Percentiles rank a stretch among this genome's conserved stretches.
Conservation (phyloP, 2,797 vertebrate genomes). For the Epinephelus coioides region DNA sequence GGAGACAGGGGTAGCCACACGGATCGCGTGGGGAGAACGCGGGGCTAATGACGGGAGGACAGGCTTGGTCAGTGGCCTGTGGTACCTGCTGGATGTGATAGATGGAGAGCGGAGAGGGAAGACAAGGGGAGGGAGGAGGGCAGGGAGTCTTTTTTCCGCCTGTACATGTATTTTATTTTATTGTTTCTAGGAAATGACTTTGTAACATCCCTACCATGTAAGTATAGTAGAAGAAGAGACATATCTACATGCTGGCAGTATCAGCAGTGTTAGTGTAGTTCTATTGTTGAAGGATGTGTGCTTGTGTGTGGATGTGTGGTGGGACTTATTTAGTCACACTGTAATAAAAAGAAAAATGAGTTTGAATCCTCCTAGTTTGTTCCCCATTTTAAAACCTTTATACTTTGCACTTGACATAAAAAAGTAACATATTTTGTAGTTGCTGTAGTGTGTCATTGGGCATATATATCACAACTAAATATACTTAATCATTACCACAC, state of each 20-base stretch:
- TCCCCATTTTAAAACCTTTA: not conserved
- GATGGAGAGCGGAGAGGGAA: constrained; percentile 97
- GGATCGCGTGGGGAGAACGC: constrained; percentile 97
- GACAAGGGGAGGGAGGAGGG: constrained; percentile 45
- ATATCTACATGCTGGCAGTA: not conserved
- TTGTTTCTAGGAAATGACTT: constrained; percentile 63
- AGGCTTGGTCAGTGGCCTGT: constrained; percentile 99
- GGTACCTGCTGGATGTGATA: constrained; percentile 95
- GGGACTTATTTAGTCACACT: not conserved
- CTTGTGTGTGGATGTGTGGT: not conserved
- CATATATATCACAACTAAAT: not conserved
- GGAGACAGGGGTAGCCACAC: constrained; percentile 99
- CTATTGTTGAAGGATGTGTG: not conserved
- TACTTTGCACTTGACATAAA: not conserved
- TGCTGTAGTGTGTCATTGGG: not conserved
- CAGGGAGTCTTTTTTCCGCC: constrained; percentile 50
- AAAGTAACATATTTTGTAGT: not conserved
- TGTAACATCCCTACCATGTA: constrained; percentile 31
- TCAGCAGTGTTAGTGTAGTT: not conserved
- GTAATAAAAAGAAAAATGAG: not conserved
- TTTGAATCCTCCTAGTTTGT: not conserved
- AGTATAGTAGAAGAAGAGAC: not conserved
- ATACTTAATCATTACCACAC: too few species aligned
- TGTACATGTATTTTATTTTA: constrained; percentile 66
- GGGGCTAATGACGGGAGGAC: constrained; percentile 99